Conservation (phyloP, 2,797 vertebrate genomes). For the Sorex maritimensis region DNA sequence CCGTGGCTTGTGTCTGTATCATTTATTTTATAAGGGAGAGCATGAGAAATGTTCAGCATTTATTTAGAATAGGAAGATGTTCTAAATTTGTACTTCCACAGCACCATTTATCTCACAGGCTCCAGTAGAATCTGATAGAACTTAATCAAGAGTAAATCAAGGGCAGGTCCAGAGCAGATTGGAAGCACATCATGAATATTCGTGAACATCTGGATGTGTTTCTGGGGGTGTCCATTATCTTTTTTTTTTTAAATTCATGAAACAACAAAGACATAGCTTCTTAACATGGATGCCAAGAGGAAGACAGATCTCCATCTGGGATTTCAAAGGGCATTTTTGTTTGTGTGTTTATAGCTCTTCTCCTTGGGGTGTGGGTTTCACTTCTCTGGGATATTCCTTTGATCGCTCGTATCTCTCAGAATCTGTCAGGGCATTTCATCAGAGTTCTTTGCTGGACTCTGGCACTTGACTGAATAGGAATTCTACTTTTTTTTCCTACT, state of each 20-base stretch:
- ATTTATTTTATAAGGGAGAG: conserved; percentile 51
- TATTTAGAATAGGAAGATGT: conserved; percentile 64
- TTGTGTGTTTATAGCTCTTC: conserved; percentile 66
- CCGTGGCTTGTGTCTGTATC: background rate
- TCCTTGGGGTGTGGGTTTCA: conserved; percentile 77
- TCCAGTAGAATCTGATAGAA: conserved; percentile 72
- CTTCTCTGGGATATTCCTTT: conserved; percentile 80
- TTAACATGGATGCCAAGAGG: conserved; percentile 82
- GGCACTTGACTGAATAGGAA: background rate
- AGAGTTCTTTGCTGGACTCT: conserved; percentile 79
- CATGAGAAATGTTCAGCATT: conserved; percentile 70
- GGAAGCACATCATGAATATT: conserved; percentile 81
- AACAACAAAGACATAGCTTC: conserved; percentile 22
- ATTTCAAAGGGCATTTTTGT: conserved; percentile 82
- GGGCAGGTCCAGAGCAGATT: conserved; percentile 79
- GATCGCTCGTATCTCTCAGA: conserved; percentile 82
- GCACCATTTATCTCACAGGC: conserved; percentile 43
- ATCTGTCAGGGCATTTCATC: conserved; percentile 74
- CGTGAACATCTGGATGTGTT: conserved; percentile 88
- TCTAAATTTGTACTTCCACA: conserved; percentile 72
- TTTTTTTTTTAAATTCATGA: conserved; percentile 18
- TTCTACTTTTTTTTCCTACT: conserved; percentile 48
- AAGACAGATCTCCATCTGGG: conserved; percentile 81
- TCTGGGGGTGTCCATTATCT: conserved; percentile 72
- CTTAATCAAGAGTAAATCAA: conserved; percentile 85